A percentile compares a stretch with the other conserved stretches of the same genome.
Evolutionary conservation across 2,888 invertebrate species (phyloP).

Genomic region (Maniola hyperantus): DNA sequence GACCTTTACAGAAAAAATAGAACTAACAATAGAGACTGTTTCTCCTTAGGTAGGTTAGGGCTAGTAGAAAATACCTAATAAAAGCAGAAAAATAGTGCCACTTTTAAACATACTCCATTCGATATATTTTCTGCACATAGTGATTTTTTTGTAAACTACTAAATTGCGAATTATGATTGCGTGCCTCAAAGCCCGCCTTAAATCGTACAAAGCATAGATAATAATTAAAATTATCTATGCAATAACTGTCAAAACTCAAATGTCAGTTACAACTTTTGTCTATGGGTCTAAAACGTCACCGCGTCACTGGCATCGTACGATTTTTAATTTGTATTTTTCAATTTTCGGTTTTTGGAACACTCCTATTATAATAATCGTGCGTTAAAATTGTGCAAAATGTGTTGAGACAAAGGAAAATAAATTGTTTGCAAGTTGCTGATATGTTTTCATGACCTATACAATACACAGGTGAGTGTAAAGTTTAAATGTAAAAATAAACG

Average conservation of each 20-base stretch:
- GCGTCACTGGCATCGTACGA: conserved; percentile 47
- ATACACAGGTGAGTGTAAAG: conserved; percentile 50
- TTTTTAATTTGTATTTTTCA: conserved; percentile 52
- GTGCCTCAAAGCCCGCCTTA: background rate
- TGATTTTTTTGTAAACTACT: background rate
- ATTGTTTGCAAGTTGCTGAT: conserved; percentile 36
- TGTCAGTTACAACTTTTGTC: background rate
- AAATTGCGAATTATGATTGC: background rate
- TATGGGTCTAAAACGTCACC: conserved; percentile 40
- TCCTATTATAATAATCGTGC: conserved; percentile 45
- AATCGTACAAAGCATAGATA: background rate
- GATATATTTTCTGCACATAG: background rate
- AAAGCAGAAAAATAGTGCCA: background rate
- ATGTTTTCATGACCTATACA: conserved; percentile 67
- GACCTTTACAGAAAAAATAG: background rate
- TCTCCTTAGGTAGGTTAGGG: too few species aligned
- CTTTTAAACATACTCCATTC: background rate
- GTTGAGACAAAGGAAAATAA: conserved; percentile 41
- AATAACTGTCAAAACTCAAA: background rate
- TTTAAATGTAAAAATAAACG: conserved; percentile 68
- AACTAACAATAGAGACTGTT: too few species aligned
- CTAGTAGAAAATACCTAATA: too few species aligned
- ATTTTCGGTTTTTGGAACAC: conserved; percentile 53
- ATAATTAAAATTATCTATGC: background rate
- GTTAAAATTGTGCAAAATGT: conserved; percentile 50